Base-by-base conservation (phyloP, 2,888 invertebrate species). In the Myathropa florea region DNA sequence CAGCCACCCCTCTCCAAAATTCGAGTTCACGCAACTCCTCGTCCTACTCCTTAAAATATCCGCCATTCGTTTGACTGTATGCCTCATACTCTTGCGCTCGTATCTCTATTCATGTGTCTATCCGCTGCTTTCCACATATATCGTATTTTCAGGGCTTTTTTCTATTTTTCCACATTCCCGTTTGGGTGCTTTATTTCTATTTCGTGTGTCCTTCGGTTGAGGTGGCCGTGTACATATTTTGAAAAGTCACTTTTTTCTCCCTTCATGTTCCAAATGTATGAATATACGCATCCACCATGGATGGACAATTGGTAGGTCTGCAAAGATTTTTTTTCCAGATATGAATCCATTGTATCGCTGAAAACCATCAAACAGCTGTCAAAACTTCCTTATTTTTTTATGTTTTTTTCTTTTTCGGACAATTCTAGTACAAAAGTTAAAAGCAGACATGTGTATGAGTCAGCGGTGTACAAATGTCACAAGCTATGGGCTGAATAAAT, bases 21-120 rank as follows among this genome's bases (percentile, higher is more conserved):
- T 57, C 55, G 55, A 65, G 73, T 75, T 78, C 78, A 84, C 84
- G 81, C 84, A 85, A 85, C 72, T 81, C 68, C 63, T 73, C 73
- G 72, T 81, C 67, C 77, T 77, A 63, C 70, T 85, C 85, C 81
- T 85, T 81, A 64, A 85, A 85, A 72, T 77, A 85, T 46, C 84
- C 73, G 67, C 67, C 67, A 80, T 70, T 81, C 81, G 80, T 68
- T 81, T 23, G 57, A 57, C 57, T 79, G 68, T 26, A 12, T 26
- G 18, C n/a, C 28, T 26, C 23, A 18, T 18, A 46, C 18, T 60
- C 28, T 10, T 0, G 53, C 39, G 64, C 60, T 46, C n/a, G n/a
- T 70, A 57, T 70, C 75, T 76, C 76, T 77, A 81, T 85, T 81
- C 81, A 78, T 83, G 72, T 83, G 78, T 57, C 83, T 83, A 83